These are phyloP conservation scores for Copidosoma aretas DNA, from an alignment of 2,888 invertebrate species.

Conservation along the genomic window DNA sequence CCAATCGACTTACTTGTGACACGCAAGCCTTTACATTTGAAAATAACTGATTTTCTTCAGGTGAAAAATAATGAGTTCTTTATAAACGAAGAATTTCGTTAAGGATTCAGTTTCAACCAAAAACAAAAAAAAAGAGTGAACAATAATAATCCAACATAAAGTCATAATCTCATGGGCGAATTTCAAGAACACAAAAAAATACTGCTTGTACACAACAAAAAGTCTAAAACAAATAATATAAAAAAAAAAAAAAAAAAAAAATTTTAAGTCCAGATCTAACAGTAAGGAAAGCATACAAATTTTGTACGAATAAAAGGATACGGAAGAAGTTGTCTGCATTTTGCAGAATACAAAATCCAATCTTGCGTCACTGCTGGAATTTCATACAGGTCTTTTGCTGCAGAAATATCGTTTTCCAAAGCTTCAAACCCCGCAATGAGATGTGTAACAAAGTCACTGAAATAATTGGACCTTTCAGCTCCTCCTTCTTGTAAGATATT, in stretches of 20 bases:
- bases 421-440: constrained; percentile 87
- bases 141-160: no score
- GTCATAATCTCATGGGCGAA: no score
- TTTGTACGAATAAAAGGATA: constrained; percentile 61
- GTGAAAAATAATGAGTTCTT: constrained; percentile 78
- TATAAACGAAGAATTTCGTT: constrained; percentile 27
- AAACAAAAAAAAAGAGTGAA: no score
- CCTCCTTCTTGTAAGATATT: constrained; percentile 83
- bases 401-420: constrained; percentile 84
- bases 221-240: not conserved
- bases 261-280: no score
- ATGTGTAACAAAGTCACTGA: constrained; percentile 92
- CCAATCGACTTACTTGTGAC: constrained; percentile 75
- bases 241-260: no score
- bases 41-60: constrained; percentile 73
- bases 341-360: constrained; percentile 77
- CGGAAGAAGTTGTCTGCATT: constrained; percentile 68
- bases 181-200: not conserved
- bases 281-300: no score
- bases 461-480: constrained; percentile 85
- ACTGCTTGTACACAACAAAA: not conserved
- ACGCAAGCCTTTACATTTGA: constrained; percentile 78
- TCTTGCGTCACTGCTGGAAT: constrained; percentile 86
- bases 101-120: constrained; percentile 43
- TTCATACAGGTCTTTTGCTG: constrained; percentile 92